Base-by-base conservation (phyloP, 2,888 invertebrate species). In the Cybosia mesomella region DNA sequence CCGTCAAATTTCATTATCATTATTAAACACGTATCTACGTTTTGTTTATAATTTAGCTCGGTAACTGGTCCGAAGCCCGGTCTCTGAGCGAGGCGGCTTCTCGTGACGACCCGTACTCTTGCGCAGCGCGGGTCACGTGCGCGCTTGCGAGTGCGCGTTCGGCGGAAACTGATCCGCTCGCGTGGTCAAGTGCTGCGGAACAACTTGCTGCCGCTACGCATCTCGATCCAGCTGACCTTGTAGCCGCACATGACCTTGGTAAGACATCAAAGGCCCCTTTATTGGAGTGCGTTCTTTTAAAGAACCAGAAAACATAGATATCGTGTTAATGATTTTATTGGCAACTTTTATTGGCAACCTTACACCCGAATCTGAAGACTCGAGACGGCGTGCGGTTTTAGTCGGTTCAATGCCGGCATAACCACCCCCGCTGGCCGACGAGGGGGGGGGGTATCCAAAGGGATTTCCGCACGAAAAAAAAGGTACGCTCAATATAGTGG, bases 101-200 rank as follows among this genome's bases (percentile, higher is more conserved):
- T 0, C 90, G 91, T 21, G 92, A 93, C 81, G 94, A 95, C 79
- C 93, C 94, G 67, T 95, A 95, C 86, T 88, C 89, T 58, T 92
- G 93, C 72, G 83, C 90, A n/a, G 94, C 94, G 68, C 91, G 94
- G 2, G 91, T 94, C 62, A 88, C 89, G 58, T 76, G 84, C 32
- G 91, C 89, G 57, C 77, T 91, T 73, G 85, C 91, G 24, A 74
- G 78, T 24, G 85, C 83, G 9, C 75, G 73, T 49, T 75, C 73
- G n/a, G 65, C 58, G 28, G 63, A 54, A 64, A 62, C 67, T 55
- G 49, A 69, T 58, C 21, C 76, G 43, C 73, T 60, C 43, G 84
- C 81, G 22, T 87, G 88, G 86, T 74, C 76, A 22, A 85, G 77
- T 36, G 90, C 89, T 22, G 86, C 90, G 15, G 85, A 82, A 11